Percentiles rank a stretch among this genome's conserved stretches.
phyloP scores from a whole-genome alignment of 2,888 invertebrate species.

The Idaea aversata region DNA sequence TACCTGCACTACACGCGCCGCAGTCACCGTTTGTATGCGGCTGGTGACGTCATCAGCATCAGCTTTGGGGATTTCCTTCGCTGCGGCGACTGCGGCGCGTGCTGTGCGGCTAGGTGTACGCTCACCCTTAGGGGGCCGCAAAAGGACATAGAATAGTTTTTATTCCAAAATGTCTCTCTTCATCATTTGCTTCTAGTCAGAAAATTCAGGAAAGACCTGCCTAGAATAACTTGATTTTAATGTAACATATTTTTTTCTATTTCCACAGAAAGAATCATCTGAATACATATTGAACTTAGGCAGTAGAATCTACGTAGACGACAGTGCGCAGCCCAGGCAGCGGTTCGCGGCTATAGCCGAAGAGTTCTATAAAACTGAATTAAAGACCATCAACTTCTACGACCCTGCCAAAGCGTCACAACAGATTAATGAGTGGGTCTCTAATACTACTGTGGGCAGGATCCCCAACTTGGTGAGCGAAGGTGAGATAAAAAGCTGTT shows the following conservation, averaged over 20 bases:
- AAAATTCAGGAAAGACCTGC: too few species aligned
- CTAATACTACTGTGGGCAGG: conserved; percentile 85
- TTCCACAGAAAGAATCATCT: conserved; percentile 53
- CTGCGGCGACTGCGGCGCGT: too few species aligned
- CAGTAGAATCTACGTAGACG: conserved; percentile 83
- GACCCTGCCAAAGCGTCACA: conserved; percentile 76
- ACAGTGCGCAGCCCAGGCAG: conserved; percentile 76
- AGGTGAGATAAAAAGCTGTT: conserved; percentile 55
- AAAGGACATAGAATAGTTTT: too few species aligned
- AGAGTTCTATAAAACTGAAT: conserved; percentile 83
- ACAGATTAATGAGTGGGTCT: conserved; percentile 90
- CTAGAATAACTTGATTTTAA: background rate
- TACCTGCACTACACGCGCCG: too few species aligned
- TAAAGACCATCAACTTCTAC: conserved; percentile 83
- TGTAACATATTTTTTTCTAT: background rate
- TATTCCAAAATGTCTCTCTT: too few species aligned
- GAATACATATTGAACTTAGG: conserved; percentile 83
- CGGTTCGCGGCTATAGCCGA: conserved; percentile 82
- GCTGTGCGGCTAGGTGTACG: too few species aligned
- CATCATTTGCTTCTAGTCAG: too few species aligned
- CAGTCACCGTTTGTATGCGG: too few species aligned
- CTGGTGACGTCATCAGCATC: too few species aligned
- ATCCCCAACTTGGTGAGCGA: conserved; percentile 84
- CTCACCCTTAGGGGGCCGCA: too few species aligned
- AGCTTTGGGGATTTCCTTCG: too few species aligned